phyloP scores from a whole-genome alignment of 2,888 invertebrate species.

The Xylota sylvarum region DNA sequence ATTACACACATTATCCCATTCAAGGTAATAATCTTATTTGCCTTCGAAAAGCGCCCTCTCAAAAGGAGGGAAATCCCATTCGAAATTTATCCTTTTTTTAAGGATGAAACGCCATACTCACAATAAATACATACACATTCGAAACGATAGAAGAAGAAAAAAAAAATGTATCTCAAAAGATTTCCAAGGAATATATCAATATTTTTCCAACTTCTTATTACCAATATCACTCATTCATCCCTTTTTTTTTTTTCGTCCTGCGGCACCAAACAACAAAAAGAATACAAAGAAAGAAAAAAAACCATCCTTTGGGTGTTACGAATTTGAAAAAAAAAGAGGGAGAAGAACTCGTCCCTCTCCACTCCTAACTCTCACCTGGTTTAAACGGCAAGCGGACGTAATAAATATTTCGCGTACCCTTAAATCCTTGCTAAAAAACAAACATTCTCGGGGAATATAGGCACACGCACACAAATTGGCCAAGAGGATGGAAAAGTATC shows the following conservation, averaged over 20 bases:
- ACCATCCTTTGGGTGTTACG: conserved; percentile 18
- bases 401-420: conserved; percentile 52
- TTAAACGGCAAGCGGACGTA: conserved; percentile 41
- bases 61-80: conserved; percentile 49
- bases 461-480: conserved; percentile 44
- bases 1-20: conserved; percentile 73
- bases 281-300: neutral
- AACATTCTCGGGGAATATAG: conserved; percentile 24
- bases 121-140: conserved; percentile 12
- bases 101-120: conserved; percentile 48
- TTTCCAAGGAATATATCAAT: conserved; percentile 70
- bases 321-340: conserved; percentile 18
- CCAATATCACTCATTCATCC: conserved; percentile 67
- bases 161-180: conserved; percentile 38
- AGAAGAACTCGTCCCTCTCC: conserved; percentile 1
- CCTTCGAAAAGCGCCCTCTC: conserved; percentile 56
- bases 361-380: conserved; percentile 9
- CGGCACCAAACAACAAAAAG: neutral
- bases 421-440: conserved; percentile 39
- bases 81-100: conserved; percentile 51
- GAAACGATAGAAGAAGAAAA: conserved; percentile 17
- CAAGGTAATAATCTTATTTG: conserved; percentile 70
- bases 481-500: conserved; percentile 24
- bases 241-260: conserved; percentile 31
- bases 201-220: conserved; percentile 58